Evolutionary conservation across 2,888 invertebrate genomes (phyloP).

Genomic region (Laothoe populi): DNA sequence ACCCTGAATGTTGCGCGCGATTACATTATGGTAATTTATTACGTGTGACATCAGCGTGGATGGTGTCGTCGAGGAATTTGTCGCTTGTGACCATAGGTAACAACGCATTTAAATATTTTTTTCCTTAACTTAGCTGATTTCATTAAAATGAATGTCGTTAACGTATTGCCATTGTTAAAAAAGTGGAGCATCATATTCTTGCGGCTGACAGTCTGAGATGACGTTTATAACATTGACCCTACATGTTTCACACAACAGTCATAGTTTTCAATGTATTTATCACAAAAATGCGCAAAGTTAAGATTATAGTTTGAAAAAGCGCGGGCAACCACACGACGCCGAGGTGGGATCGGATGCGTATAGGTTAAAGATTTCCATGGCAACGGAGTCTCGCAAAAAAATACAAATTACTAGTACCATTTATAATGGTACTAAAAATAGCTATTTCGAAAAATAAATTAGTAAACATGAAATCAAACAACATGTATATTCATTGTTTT

Average conservation of each 20-base stretch:
- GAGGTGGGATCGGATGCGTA: too few relatives aligned
- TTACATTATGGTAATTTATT: conserved; percentile 74
- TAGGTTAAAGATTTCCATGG: too few relatives aligned
- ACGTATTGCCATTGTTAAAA: neutral
- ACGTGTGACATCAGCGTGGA: conserved; percentile 62
- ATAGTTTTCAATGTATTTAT: neutral
- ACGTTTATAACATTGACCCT: conserved; percentile 6
- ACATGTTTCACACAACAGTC: neutral
- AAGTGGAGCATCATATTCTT: neutral
- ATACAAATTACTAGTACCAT: too few relatives aligned
- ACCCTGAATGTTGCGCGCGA: conserved; percentile 47
- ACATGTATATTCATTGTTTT: too few relatives aligned
- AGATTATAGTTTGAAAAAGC: too few relatives aligned
- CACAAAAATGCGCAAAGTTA: too few relatives aligned
- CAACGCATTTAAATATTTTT: neutral
- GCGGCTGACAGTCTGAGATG: neutral
- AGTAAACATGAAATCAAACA: too few relatives aligned
- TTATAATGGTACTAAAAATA: too few relatives aligned
- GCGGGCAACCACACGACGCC: too few relatives aligned
- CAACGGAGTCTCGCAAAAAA: too few relatives aligned
- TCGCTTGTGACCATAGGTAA: neutral
- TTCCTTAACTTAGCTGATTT: conserved; percentile 4
- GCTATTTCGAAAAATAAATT: too few relatives aligned
- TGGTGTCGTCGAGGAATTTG: neutral
- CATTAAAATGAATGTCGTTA: neutral